Conservation (phyloP, 2,888 invertebrate species). For the Phyllotreta striolata region DNA sequence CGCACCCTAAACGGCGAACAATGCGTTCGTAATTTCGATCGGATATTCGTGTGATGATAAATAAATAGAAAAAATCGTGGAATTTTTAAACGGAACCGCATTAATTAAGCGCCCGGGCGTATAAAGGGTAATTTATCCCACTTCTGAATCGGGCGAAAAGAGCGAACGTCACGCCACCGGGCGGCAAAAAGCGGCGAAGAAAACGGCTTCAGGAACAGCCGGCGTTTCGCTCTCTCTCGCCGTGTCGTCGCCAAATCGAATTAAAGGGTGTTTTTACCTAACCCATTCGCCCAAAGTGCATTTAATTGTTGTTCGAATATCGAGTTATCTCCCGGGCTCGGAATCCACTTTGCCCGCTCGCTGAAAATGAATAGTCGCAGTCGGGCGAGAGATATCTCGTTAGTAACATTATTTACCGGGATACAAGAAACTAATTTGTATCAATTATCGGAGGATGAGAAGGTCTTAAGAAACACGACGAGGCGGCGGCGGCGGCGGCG, state of each 20-base stretch:
- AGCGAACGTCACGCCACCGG: slow-evolving; percentile 17
- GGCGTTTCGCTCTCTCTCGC: no score
- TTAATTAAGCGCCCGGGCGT: background rate
- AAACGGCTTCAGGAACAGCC: no score
- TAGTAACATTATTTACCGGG: slow-evolving; percentile 58
- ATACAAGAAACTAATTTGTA: slow-evolving; percentile 58
- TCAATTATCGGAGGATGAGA: slow-evolving; percentile 53
- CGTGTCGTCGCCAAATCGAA: slow-evolving; percentile 39
- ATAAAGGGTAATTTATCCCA: slow-evolving; percentile 17
- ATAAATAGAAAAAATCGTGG: no score
- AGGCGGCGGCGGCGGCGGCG: slow-evolving; percentile 34
- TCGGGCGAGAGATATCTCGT: slow-evolving; percentile 53
- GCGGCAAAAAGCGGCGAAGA: slow-evolving; percentile 15
- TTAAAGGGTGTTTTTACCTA: slow-evolving; percentile 50
- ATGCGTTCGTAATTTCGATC: background rate
- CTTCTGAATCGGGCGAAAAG: no score
- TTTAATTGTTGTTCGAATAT: slow-evolving; percentile 55
- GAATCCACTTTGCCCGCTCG: slow-evolving; percentile 49
- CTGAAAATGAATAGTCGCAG: slow-evolving; percentile 48
- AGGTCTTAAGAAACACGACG: slow-evolving; percentile 28
- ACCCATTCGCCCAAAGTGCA: slow-evolving; percentile 54
- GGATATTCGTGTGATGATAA: no score
- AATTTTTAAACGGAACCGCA: no score
- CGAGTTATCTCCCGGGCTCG: slow-evolving; percentile 50
- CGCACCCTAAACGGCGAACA: background rate